These are phyloP conservation scores for Zingel zingel DNA, from an alignment of 2,113 vertebrate species.

Conservation along the genomic window DNA sequence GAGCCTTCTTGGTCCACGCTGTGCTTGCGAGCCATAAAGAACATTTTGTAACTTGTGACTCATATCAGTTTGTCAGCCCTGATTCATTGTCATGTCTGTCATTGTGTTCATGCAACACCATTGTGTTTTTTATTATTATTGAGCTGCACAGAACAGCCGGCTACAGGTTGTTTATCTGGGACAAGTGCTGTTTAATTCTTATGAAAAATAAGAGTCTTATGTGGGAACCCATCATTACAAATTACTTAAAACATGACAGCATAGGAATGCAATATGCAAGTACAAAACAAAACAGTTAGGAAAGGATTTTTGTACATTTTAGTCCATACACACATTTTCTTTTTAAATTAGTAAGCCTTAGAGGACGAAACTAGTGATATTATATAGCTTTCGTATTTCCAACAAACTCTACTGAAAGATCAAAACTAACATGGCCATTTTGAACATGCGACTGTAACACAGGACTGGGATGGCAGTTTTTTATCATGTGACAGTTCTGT, in stretches of 20 bases:
- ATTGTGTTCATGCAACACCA: conserved; percentile 2
- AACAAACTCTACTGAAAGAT: neutral
- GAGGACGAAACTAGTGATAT: neutral
- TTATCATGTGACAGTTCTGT: too few relatives aligned
- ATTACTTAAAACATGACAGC: neutral
- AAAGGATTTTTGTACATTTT: neutral
- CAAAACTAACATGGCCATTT: neutral
- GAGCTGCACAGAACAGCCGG: conserved; percentile 15
- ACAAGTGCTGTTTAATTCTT: neutral
- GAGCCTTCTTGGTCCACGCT: conserved; percentile 16
- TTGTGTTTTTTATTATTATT: conserved; percentile 4
- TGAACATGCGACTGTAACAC: too few relatives aligned
- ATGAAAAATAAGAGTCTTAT: neutral
- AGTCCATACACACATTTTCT: neutral
- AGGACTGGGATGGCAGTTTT: too few relatives aligned
- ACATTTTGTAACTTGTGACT: conserved; percentile 69
- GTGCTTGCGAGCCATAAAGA: conserved; percentile 52
- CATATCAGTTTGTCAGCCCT: conserved; percentile 40
- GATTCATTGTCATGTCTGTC: conserved; percentile 38
- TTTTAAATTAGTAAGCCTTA: too few relatives aligned
- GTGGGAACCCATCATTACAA: neutral
- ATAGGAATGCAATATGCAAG: neutral
- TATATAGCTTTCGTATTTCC: neutral
- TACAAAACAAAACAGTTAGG: neutral
- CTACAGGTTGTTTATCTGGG: conserved; percentile 18